phyloP scores from a whole-genome alignment of 2,888 invertebrate genomes.

The Trichacis sp. region DNA sequence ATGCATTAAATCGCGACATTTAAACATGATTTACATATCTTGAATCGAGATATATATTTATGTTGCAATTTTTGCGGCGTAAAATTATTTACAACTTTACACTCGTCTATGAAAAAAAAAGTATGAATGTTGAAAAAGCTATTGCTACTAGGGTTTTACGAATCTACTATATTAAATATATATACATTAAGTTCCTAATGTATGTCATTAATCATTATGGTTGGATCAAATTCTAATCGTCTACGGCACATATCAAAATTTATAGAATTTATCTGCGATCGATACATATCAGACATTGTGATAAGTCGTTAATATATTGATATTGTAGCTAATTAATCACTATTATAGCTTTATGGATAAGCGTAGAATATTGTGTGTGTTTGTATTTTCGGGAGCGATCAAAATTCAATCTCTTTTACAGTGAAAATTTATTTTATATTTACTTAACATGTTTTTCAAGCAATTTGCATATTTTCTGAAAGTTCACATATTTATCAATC shows the following conservation, averaged over 20 bases:
- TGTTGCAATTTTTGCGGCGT: neutral
- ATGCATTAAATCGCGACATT: neutral
- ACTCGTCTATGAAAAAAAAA: neutral
- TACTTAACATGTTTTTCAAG: no score
- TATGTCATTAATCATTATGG: conserved; percentile 18
- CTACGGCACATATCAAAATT: conserved; percentile 42
- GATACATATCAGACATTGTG: conserved; percentile 42
- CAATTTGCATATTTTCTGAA: no score
- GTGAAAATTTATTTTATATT: no score
- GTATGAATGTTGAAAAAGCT: conserved; percentile 8
- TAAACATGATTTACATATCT: neutral
- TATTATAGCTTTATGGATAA: no score
- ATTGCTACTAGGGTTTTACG: conserved; percentile 35
- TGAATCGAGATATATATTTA: neutral
- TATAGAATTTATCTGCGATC: conserved; percentile 33
- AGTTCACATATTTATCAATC: no score
- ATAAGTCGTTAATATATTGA: conserved; percentile 45
- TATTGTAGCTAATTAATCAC: no score
- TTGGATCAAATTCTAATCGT: conserved; percentile 41
- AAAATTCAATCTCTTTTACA: no score
- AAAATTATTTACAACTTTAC: neutral
- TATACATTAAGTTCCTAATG: conserved; percentile 42
- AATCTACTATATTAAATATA: conserved; percentile 26
- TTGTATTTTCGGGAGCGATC: no score
- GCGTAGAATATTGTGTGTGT: no score